Evolutionary conservation across 2,888 invertebrate genomes (phyloP).

Genomic region (Cantharis rustica): DNA sequence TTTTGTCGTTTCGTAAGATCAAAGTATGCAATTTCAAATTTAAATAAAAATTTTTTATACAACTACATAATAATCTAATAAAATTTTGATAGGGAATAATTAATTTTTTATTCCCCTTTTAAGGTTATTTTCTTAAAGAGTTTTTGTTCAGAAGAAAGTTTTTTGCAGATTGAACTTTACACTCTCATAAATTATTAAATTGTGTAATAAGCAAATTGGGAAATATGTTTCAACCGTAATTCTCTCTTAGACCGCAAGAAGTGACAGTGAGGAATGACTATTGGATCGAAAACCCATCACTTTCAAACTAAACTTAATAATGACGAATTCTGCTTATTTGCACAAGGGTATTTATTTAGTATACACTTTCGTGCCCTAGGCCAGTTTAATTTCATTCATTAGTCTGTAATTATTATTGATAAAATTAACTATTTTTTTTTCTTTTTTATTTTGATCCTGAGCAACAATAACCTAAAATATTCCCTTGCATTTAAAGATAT

Average conservation of each 20-base stretch:
- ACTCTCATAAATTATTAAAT: slow-evolving; percentile 27
- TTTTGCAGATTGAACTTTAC: slow-evolving; percentile 5
- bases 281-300: slow-evolving; percentile 19
- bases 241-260: slow-evolving; percentile 10
- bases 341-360: background rate
- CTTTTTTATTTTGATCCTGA: background rate
- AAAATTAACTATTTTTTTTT: background rate
- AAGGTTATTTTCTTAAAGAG: background rate
- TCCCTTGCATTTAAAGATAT: background rate
- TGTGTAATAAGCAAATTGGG: slow-evolving; percentile 28
- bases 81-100: background rate
- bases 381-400: background rate
- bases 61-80: background rate
- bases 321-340: background rate
- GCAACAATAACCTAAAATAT: slow-evolving; percentile 3
- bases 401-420: background rate
- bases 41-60: background rate
- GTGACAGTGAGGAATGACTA: slow-evolving; percentile 24
- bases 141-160: background rate
- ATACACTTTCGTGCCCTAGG: background rate
- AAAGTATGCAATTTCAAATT: background rate
- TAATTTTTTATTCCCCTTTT: background rate
- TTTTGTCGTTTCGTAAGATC: background rate
- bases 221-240: slow-evolving; percentile 20
- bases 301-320: slow-evolving; percentile 6